Evolutionary conservation across 2,888 invertebrate species (phyloP), one percentile per base, ranked within the genome.

Genomic region (Cephus spinipes): DNA sequence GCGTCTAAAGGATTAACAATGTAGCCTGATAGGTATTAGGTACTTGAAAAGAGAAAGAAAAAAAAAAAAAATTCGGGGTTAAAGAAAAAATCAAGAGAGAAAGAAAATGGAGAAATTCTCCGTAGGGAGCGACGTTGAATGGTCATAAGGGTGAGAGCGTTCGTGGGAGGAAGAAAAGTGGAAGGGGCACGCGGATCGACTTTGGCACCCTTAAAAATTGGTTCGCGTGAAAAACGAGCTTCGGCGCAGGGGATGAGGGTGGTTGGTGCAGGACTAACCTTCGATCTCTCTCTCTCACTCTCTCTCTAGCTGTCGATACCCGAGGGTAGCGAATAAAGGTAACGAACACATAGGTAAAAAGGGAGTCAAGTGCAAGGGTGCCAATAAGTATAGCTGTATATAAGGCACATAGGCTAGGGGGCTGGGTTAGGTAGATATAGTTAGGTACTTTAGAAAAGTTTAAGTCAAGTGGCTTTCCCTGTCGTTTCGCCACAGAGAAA

Each of bases 391-490:
- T 23, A 55, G 23, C 55, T 9, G 23, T 55, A 23, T 55, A 55
- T 55, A 55, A 12, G 23, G 55, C 9, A 55, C 68, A n/a, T 12
- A 23, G 40, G 30, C 23, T 1, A 34, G 69, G n/a, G 55, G 23
- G 55, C 6, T 23, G 23, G 55, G 23, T 55, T 77, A 69, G 74
- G 76, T 77, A 79, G 78, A 73, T 73, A 73, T 73, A 75, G 55
- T 81, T 80, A 82, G 82, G 83, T 81, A 80, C 82, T 83, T 83
- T 76, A 79, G 80, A 80, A 81, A 83, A 83, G 82, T 82, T 83
- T 77, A 77, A 81, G 79, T 78, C 79, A 80, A 83, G 83, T 83
- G 79, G 81, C 79, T 78, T 83, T 83, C 80, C 83, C 81, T 83
- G 83, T 83, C 81, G 78, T 79, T 78, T 77, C 77, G 79, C 79